Evolutionary conservation across 2,888 invertebrate species (phyloP).

Genomic region (Plutella xylostella): DNA sequence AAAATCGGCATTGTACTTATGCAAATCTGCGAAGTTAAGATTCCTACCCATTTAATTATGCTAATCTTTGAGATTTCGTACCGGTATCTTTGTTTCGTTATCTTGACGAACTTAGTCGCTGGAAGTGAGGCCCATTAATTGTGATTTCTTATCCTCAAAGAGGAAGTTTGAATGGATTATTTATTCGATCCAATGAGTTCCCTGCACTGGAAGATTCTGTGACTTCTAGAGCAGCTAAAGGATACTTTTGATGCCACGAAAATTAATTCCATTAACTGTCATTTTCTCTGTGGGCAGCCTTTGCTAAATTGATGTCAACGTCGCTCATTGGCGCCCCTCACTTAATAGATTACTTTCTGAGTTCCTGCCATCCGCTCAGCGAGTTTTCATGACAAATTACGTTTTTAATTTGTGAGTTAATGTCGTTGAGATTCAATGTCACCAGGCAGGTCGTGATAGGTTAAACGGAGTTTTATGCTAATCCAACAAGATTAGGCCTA

Average conservation of each 20-base stretch:
- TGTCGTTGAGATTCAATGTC: too few species aligned
- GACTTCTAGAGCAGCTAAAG: too few species aligned
- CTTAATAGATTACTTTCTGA: conserved; percentile 39
- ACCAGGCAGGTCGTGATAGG: too few species aligned
- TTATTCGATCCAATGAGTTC: too few species aligned
- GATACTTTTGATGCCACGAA: conserved; percentile 16
- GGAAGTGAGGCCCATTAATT: too few species aligned
- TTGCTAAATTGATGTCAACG: conserved; percentile 28
- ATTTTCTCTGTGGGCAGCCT: conserved; percentile 22
- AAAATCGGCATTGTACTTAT: conserved; percentile 9
- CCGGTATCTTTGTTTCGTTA: too few species aligned
- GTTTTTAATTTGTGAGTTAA: conserved; percentile 29
- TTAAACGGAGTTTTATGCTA: too few species aligned
- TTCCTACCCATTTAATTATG: conserved; percentile 10
- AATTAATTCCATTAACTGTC: conserved; percentile 28
- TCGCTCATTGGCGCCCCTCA: conserved; percentile 27
- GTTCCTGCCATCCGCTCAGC: conserved; percentile 21
- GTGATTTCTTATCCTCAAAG: too few species aligned
- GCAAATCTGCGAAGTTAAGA: background rate
- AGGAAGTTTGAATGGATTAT: too few species aligned
- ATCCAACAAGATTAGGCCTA: too few species aligned
- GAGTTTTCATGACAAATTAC: conserved; percentile 33
- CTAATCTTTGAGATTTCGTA: conserved; percentile 10
- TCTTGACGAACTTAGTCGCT: too few species aligned
- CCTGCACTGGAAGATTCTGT: too few species aligned